phyloP scores from a whole-genome alignment of 2,888 invertebrate species.

The Pharmacophagus antenor region DNA sequence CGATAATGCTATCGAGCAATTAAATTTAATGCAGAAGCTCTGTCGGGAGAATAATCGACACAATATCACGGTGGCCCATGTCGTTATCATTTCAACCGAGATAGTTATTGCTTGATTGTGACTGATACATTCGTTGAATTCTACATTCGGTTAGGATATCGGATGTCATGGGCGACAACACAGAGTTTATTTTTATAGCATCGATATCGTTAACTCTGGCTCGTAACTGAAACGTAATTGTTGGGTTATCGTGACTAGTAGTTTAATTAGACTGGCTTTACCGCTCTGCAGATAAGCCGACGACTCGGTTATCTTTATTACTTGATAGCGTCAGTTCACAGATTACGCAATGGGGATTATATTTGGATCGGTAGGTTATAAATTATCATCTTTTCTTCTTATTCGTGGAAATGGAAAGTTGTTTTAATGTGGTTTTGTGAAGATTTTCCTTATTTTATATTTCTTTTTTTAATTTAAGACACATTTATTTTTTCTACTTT shows the following conservation, averaged over 20 bases:
- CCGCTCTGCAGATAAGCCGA: slow-evolving; percentile 45
- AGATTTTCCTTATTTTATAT: not conserved
- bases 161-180: slow-evolving; percentile 22
- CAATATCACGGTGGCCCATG: slow-evolving; percentile 18
- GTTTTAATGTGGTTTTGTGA: not conserved
- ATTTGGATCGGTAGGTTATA: slow-evolving; percentile 24
- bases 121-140: slow-evolving; percentile 9
- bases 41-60: slow-evolving; percentile 22
- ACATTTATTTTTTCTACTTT: too few relatives aligned
- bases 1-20: slow-evolving; percentile 9
- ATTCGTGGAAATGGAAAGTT: slow-evolving; percentile 10
- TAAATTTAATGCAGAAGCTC: slow-evolving; percentile 29
- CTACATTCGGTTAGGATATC: not conserved
- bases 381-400: slow-evolving; percentile 21
- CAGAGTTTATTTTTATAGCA: slow-evolving; percentile 26
- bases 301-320: slow-evolving; percentile 52
- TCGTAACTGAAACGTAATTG: slow-evolving; percentile 54
- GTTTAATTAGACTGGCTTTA: slow-evolving; percentile 56
- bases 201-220: slow-evolving; percentile 36
- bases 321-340: slow-evolving; percentile 40
- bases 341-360: slow-evolving; percentile 33
- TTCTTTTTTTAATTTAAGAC: not conserved
- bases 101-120: not conserved
- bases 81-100: not conserved
- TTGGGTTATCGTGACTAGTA: slow-evolving; percentile 57